Evolutionary conservation across 2,797 vertebrate genomes (phyloP).

Genomic region (Pelodytes ibericus): DNA sequence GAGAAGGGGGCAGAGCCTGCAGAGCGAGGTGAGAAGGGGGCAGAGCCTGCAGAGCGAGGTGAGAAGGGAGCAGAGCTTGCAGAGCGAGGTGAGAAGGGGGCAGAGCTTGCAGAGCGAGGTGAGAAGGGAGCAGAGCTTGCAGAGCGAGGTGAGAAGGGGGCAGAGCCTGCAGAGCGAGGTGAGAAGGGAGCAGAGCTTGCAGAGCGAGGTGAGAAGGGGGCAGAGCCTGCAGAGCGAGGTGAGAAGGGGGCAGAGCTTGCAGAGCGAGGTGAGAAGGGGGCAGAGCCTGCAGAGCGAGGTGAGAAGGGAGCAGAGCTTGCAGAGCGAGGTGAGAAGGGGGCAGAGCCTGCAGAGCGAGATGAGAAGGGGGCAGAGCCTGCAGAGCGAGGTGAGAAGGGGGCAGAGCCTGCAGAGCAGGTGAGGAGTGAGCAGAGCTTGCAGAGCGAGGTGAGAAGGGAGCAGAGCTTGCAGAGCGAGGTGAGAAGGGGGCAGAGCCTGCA

Average conservation of each 20-base stretch:
- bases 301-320: constrained; percentile 21
- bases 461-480: neutral
- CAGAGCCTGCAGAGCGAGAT: constrained; percentile 41
- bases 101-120: neutral
- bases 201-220: neutral
- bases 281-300: neutral
- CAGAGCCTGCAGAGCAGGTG: no score
- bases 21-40: neutral
- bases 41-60: neutral
- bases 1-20: neutral
- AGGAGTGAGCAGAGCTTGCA: neutral
- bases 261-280: neutral
- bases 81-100: neutral
- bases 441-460: no score
- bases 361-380: neutral
- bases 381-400: neutral
- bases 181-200: neutral
- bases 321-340: constrained; percentile 26
- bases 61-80: neutral
- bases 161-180: no score
- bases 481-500: neutral
- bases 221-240: no score
- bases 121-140: neutral
- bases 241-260: neutral
- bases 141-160: neutral